Conservation (phyloP, 2,797 vertebrate genomes). For the Etheostoma nigrum region DNA sequence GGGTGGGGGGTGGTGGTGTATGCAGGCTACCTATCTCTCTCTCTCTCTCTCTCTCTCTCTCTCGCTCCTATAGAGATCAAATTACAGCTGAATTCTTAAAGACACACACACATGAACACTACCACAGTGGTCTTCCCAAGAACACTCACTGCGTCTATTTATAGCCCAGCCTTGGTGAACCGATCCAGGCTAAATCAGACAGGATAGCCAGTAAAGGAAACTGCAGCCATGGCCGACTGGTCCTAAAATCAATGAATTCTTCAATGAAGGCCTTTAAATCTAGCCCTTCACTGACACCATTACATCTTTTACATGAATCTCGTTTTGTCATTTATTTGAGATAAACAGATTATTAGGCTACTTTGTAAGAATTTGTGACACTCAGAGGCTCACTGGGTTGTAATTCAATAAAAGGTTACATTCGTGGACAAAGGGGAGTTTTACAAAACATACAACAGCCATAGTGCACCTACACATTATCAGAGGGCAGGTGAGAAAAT, state of each 20-base stretch:
- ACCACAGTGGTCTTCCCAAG: conserved; percentile 27
- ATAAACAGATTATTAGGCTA: background rate
- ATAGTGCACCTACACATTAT: background rate
- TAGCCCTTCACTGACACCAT: background rate
- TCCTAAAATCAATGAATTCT: conserved; percentile 16
- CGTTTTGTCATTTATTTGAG: background rate
- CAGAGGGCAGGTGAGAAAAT: background rate
- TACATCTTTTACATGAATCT: background rate
- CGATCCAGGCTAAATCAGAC: conserved; percentile 38
- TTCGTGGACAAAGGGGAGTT: background rate
- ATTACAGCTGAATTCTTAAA: conserved; percentile 83
- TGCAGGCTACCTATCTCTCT: conserved; percentile 11
- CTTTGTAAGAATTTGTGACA: background rate
- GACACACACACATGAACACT: conserved; percentile 42
- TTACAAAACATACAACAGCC: background rate
- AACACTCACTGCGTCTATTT: conserved; percentile 58
- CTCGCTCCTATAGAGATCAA: conserved; percentile 56
- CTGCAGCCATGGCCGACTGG: conserved; percentile 16
- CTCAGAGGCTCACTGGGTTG: background rate
- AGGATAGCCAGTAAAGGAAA: conserved; percentile 8
- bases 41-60: conserved; percentile 23
- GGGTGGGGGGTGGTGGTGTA: conserved; percentile 38
- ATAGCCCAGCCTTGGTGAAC: conserved; percentile 50
- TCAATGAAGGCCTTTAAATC: background rate
- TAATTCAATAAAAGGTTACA: background rate